Percentiles rank a stretch among this genome's conserved stretches.
Evolutionary conservation across 2,113 vertebrate species (phyloP).

Genomic region (Falco punctatus): DNA sequence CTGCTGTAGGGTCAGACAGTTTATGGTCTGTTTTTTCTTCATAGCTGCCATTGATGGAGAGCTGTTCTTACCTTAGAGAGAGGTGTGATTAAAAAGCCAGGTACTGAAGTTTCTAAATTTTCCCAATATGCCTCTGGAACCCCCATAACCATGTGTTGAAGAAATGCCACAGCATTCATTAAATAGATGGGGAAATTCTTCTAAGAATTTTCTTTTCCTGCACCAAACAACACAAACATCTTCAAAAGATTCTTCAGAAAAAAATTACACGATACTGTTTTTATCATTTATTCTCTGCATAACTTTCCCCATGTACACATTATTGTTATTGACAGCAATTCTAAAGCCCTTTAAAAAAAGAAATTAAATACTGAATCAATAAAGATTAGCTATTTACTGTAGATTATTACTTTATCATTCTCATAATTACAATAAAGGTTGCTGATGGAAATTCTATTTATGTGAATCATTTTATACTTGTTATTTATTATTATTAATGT

Average conservation of each 20-base stretch:
- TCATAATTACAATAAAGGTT: conserved; percentile 83
- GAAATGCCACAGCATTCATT: conserved; percentile 46
- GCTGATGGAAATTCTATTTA: conserved; percentile 86
- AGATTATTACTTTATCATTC: conserved; percentile 89
- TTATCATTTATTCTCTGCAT: conserved; percentile 24
- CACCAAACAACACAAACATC: conserved; percentile 53
- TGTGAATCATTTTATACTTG: conserved; percentile 85
- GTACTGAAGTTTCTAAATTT: conserved; percentile 33
- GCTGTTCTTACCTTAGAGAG: conserved; percentile 48
- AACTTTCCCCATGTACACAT: conserved; percentile 36
- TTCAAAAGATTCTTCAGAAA: conserved; percentile 61
- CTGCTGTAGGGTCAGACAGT: conserved; percentile 61
- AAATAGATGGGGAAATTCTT: conserved; percentile 10
- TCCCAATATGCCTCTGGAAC: conserved; percentile 36
- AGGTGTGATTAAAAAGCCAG: conserved; percentile 55
- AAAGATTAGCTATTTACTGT: conserved; percentile 90
- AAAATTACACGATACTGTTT: conserved; percentile 34
- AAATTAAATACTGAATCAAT: conserved; percentile 84
- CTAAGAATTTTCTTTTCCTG: conserved; percentile 39
- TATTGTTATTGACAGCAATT: conserved; percentile 80
- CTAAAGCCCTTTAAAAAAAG: conserved; percentile 66
- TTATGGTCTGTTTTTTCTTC: conserved; percentile 61
- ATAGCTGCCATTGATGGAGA: conserved; percentile 58
- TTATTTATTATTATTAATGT: conserved; percentile 92
- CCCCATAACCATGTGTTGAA: conserved; percentile 23